phyloP scores from a whole-genome alignment of 2,888 invertebrate genomes.

The Hipparchia semele region DNA sequence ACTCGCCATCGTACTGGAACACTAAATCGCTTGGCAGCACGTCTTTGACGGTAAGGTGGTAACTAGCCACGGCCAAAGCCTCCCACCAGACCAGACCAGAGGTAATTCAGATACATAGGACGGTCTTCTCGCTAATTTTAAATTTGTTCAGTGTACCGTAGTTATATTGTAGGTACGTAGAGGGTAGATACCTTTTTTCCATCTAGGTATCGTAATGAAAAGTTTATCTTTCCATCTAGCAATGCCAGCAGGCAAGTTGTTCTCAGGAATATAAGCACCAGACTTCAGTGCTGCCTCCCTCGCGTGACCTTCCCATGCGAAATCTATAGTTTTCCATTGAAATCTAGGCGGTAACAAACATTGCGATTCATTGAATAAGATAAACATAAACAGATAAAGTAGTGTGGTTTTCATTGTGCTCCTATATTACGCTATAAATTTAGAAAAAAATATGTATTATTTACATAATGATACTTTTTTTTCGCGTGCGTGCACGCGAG shows the following conservation, averaged over 20 bases:
- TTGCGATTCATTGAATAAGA: constrained; percentile 13
- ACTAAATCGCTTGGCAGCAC: no score
- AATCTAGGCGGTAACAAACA: constrained; percentile 64
- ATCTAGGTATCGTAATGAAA: constrained; percentile 86
- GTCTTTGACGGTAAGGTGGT: no score
- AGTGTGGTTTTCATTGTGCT: constrained; percentile 32
- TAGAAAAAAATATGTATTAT: background rate
- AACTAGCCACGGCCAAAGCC: no score
- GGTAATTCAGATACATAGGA: no score
- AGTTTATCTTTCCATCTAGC: constrained; percentile 87
- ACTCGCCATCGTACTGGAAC: no score
- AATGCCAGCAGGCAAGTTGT: constrained; percentile 87
- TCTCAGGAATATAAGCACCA: constrained; percentile 83
- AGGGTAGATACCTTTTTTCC: constrained; percentile 79
- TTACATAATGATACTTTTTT: background rate
- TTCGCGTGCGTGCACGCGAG: no score
- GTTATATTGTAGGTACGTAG: no score
- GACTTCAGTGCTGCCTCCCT: constrained; percentile 78
- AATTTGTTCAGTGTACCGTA: no score
- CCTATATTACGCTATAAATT: background rate
- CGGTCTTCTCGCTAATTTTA: no score
- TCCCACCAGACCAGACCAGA: no score
- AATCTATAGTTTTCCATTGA: constrained; percentile 86
- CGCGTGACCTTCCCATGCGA: constrained; percentile 82
- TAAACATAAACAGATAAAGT: constrained; percentile 14